These are phyloP conservation scores for Limnephilus auricula DNA, from an alignment of 2,888 invertebrate genomes.

Conservation along the genomic window DNA sequence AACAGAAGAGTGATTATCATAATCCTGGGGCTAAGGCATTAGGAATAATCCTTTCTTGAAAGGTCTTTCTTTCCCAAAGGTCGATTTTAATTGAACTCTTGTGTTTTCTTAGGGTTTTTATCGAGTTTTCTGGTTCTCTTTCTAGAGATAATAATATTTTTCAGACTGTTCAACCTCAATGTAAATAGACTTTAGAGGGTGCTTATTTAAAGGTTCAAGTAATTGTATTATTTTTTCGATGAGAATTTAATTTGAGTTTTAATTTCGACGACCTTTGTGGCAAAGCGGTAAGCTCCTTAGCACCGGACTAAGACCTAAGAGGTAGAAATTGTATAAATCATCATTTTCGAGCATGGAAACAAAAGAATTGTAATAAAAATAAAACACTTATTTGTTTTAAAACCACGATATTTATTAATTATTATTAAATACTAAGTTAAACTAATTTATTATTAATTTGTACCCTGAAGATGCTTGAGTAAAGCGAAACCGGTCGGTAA, in stretches of 20 bases:
- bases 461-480: too few relatives aligned
- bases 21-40: constrained; percentile 59
- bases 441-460: too few relatives aligned
- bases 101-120: constrained; percentile 13
- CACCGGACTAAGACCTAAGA: background rate
- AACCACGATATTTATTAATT: too few relatives aligned
- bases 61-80: constrained; percentile 35
- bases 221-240: background rate
- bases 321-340: background rate
- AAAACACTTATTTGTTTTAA: too few relatives aligned
- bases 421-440: too few relatives aligned
- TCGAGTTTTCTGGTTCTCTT: background rate
- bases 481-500: too few relatives aligned
- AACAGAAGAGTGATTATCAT: constrained; percentile 64
- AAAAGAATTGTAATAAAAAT: too few relatives aligned
- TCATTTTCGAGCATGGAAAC: background rate
- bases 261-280: background rate
- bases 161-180: constrained; percentile 23
- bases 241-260: background rate
- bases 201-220: background rate
- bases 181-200: background rate
- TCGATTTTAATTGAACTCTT: constrained; percentile 59
- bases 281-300: background rate
- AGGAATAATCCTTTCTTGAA: constrained; percentile 61
- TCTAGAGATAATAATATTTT: constrained; percentile 21